Evolutionary conservation across 2,888 invertebrate genomes (phyloP), one percentile per base, ranked within the genome.

Genomic region (Acleris literana): DNA sequence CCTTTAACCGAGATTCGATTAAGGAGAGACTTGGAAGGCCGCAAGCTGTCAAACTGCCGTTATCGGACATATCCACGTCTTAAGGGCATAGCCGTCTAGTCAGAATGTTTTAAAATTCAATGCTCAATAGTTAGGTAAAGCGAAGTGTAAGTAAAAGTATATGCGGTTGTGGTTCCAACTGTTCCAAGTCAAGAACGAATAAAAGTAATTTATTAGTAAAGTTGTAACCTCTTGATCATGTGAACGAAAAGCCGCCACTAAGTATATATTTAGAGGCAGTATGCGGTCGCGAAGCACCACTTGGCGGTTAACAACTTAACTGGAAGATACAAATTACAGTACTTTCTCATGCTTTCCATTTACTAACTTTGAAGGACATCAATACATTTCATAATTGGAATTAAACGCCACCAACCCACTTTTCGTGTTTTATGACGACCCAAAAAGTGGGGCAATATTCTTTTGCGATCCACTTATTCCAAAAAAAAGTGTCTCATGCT

Each of bases 1-100:
- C 65, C 60, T 65, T 65, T 65, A 65, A 44, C 65, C 65, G 65
- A 55, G 17, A 51, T 65, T 59, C 29, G 39, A 39, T 39, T 39
- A 39, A 39, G 51, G 49, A n/a, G 22, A 39, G 22, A 18, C 49
- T 43, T 48, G 46, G 53, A 53, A 39, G 3, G 13, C 39, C 13
- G 39, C 39, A 49, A 39, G 59, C 49, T 55, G 54, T 65, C 55
- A 60, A 60, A 65, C 43, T 54, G 48, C 39, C 39, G 13, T 13
- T 39, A 39, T 39, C 13, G 4, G 13, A 13, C 13, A 13, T 39
- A 39, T 39, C 1, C 39, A 39, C 39, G 13, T 39, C 39, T n/a
- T 13, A 39, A 39, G 39, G 39, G 39, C 39, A 39, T 13, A 39
- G 39, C 39, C 1, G 13, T 39, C 39, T 39, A 13, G 9, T n/a